Percentiles rank a stretch among this genome's conserved stretches.
phyloP scores from a whole-genome alignment of 2,888 invertebrate species.

The Ophion slaviceki region DNA sequence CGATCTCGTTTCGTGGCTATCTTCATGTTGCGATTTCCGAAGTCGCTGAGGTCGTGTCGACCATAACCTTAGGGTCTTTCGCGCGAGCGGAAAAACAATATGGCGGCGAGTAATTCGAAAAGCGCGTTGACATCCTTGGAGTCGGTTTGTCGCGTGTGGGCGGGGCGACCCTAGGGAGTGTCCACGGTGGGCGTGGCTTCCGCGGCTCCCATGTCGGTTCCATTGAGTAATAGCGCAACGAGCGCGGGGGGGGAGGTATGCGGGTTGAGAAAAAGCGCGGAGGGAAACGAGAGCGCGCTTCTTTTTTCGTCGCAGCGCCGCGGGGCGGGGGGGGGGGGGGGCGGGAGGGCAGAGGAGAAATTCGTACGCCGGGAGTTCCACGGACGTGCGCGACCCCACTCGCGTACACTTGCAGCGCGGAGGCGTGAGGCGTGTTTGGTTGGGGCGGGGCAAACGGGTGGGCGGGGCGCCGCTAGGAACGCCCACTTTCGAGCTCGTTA shows the following conservation, averaged over 20 bases:
- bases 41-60: neutral
- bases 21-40: too few species aligned
- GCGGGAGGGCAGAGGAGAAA: neutral
- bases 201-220: conserved; percentile 36
- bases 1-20: too few species aligned
- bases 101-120: conserved; percentile 67
- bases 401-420: neutral
- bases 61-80: neutral
- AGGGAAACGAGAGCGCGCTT: conserved; percentile 35
- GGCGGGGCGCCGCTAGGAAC: conserved; percentile 32
- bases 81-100: conserved; percentile 50
- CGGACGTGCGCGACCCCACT: neutral
- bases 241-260: conserved; percentile 4
- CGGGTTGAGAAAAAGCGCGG: neutral
- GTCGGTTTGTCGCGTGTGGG: conserved; percentile 33
- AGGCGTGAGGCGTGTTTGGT: conserved; percentile 8
- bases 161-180: conserved; percentile 22
- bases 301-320: conserved; percentile 25
- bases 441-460: conserved; percentile 6
- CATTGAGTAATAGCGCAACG: conserved; percentile 15
- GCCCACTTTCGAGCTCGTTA: conserved; percentile 17
- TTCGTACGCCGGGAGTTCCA: conserved; percentile 8
- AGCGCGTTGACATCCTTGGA: conserved; percentile 67
- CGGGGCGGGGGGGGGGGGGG: conserved; percentile 20
- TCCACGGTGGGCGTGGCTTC: conserved; percentile 36